These are phyloP conservation scores for Amphiprion percula DNA, from an alignment of 2,113 vertebrate species.

Conservation along the genomic window DNA sequence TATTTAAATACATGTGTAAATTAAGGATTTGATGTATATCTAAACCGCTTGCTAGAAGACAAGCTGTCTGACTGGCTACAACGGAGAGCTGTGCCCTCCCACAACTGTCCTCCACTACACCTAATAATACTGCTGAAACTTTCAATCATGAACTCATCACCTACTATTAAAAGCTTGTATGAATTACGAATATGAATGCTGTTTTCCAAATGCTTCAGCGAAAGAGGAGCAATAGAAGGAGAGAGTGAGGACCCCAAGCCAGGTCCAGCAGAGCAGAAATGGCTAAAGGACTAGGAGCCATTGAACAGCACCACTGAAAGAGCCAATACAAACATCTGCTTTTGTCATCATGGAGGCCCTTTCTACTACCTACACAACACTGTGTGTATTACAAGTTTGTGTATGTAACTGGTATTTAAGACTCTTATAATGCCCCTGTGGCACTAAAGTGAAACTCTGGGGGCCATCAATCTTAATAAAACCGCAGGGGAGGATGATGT, in stretches of 20 bases:
- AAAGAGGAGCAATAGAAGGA: constrained; percentile 48
- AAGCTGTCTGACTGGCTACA: not conserved
- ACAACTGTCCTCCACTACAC: constrained; percentile 2
- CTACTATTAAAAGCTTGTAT: constrained; percentile 70
- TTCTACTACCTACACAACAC: constrained; percentile 54
- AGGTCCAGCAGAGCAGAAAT: constrained; percentile 59
- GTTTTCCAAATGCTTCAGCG: constrained; percentile 60
- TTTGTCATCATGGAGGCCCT: constrained; percentile 68
- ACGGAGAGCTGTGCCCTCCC: constrained; percentile 2
- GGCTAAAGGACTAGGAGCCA: constrained; percentile 47
- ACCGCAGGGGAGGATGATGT: constrained; percentile 71
- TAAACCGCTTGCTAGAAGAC: not conserved
- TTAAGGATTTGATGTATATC: not conserved
- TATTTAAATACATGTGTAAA: constrained; percentile 11
- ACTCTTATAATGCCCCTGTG: constrained; percentile 58
- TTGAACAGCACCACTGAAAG: constrained; percentile 47
- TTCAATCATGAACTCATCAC: constrained; percentile 64
- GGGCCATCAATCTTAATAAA: constrained; percentile 79
- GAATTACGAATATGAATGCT: constrained; percentile 54
- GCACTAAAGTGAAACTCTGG: constrained; percentile 72
- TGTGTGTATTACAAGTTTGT: constrained; percentile 68
- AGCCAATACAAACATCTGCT: constrained; percentile 81
- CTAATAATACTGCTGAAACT: constrained; percentile 40
- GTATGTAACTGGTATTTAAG: constrained; percentile 63
- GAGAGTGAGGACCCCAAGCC: constrained; percentile 20